Base-by-base conservation (phyloP, 2,113 vertebrate species). In the Tursiops truncatus region DNA sequence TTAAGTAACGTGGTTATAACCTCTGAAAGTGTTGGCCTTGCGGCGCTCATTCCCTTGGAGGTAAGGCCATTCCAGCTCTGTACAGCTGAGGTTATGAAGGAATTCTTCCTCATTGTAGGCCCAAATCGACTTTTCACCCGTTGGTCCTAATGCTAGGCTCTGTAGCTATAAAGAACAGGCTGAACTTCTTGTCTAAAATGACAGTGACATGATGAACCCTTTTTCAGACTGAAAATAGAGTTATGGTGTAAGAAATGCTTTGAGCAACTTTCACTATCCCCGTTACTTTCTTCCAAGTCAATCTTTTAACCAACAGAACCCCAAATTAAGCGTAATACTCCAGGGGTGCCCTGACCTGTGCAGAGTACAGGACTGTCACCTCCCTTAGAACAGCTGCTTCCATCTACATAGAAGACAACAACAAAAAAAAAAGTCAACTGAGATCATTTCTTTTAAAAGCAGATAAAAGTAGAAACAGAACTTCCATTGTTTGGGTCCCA, bases 401-500 rank as follows among this genome's bases (percentile, higher is more conserved):
- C 86, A 65, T 82, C 89, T 87, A 95, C 58, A 33, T 21, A 73
- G 95, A 95, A 95, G 94, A 96, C 97, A 95, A 97, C 96, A 96
- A 95, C 68, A 58, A 65, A 82, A 81, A 91, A 91, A 90, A 97
- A 89, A 95, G 91, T 94, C 94, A 94, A 91, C 83, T 53, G 95
- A 94, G 96, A 96, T 65, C 44, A 91, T 83, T 97, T 85, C 92
- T 97, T 93, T 92, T 89, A 97, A 97, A 96, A 97, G 98, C 90
- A 96, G 96, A 91, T 90, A 79, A 97, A 91, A 97, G 96, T 83
- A 93, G 96, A 97, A 97, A 98, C 97, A 98, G 98, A 98, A 97
- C 95, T 96, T 96, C 97, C 96, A 98, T 98, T 98, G 98, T 98
- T 96, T 97, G 97, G 98, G 97, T 84, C 92, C 97, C 96, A 97